These are phyloP conservation scores for Tachina grossa DNA, from an alignment of 2,888 invertebrate species.

Conservation along the genomic window DNA sequence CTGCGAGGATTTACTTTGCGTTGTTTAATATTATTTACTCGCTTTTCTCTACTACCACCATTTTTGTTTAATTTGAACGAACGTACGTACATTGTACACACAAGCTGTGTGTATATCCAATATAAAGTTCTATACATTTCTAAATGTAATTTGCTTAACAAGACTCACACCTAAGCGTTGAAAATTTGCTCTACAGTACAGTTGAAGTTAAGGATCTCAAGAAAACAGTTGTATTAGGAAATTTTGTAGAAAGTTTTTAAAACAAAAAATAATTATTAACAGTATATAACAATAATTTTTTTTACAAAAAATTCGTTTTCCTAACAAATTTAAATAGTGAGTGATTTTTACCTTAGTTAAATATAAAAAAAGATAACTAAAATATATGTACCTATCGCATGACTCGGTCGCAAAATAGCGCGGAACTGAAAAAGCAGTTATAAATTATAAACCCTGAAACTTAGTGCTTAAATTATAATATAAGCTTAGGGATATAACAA, in stretches of 20 bases:
- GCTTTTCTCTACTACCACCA: slow-evolving; percentile 53
- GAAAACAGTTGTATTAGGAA: slow-evolving; percentile 76
- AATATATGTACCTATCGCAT: no score
- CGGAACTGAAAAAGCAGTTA: no score
- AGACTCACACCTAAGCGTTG: slow-evolving; percentile 57
- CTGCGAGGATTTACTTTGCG: slow-evolving; percentile 47
- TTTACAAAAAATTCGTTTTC: background rate
- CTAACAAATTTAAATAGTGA: background rate
- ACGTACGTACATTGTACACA: slow-evolving; percentile 14
- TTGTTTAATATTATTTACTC: slow-evolving; percentile 34
- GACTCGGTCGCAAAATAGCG: no score
- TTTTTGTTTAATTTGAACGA: slow-evolving; percentile 35
- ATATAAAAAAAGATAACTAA: no score
- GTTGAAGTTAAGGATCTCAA: slow-evolving; percentile 77
- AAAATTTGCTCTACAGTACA: slow-evolving; percentile 75
- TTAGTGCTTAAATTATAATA: no score
- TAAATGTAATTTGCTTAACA: slow-evolving; percentile 52
- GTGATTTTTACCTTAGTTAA: background rate
- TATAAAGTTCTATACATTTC: slow-evolving; percentile 43
- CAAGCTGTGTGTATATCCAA: slow-evolving; percentile 32
- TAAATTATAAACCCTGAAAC: no score
- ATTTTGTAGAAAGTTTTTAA: slow-evolving; percentile 53
- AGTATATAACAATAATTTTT: background rate
- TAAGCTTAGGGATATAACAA: no score
- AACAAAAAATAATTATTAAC: background rate